Base-by-base conservation (phyloP, 92 coral and sea anemone genomes). In the Umimayanthus chanpuru region DNA sequence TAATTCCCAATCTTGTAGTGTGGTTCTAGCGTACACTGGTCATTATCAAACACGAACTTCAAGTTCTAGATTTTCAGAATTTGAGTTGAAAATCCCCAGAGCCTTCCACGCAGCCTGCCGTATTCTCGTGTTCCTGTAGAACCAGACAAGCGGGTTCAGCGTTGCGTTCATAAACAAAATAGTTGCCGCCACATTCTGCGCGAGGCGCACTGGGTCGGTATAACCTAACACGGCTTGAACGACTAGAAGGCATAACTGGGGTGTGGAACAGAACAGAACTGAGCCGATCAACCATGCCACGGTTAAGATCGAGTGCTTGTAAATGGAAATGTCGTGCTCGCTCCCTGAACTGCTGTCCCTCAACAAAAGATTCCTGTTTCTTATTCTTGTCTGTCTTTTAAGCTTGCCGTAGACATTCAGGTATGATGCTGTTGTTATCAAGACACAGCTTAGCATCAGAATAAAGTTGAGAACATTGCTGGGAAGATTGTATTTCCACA, bases 251-350 rank as follows among this genome's bases (percentile, higher is more conserved):
- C 86, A 65, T 36, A 66, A 9, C 76, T 81, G 86, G 29, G 86
- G 86, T 9, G 25, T 41, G 20, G 86, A 81, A 47, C 86, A 81
- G 50, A 65, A 36, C 44, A 81, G 56, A 81, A 81, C 86, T 1
- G 86, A 81, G 32, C 56, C 86, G 20, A 81, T 39, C 85, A 81
- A 44, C 85, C 85, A 81, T 16, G 85, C 85, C 43, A 81, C 85
- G 32, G 85, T 81, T 67, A 36, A 39, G 58, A 81, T 81, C 23
- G 85, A 81, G 28, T 81, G 75, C 39, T 81, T 81, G 85, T 81
- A 81, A 65, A 64, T 41, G 3, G 55, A 64, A 9, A 81, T 64
- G 4, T 81, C 20, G 8, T 78, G 23, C 20, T 12, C 56, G 1
- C 25, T 78, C 66, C 26, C 50, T 40, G 75, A 38, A 7, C 38